Conservation (phyloP, 2,888 invertebrate species). For the Tetheella fluctuosa region DNA sequence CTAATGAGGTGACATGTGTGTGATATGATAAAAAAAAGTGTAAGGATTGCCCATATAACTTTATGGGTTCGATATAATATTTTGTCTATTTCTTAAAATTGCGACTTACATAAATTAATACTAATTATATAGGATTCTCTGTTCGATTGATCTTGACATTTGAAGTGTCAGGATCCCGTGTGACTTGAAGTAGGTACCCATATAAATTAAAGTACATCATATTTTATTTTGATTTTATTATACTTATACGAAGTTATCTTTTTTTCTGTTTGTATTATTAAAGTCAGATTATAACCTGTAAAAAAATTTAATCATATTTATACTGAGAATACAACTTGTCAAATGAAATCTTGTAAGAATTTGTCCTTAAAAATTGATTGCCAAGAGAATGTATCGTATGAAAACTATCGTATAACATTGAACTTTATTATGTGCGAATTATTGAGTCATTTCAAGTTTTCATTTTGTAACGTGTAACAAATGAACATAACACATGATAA, state of each 20-base stretch:
- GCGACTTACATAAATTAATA: slow-evolving; percentile 10
- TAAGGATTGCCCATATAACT: background rate
- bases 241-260: background rate
- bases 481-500: too few relatives aligned
- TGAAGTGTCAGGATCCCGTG: background rate
- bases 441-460: background rate
- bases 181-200: background rate
- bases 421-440: slow-evolving; percentile 1
- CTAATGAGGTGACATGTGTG: slow-evolving; percentile 39
- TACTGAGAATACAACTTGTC: background rate
- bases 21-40: background rate
- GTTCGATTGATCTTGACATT: slow-evolving; percentile 11
- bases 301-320: background rate
- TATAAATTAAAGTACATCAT: too few relatives aligned
- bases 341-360: background rate
- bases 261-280: too few relatives aligned
- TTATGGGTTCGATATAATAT: background rate
- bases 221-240: background rate
- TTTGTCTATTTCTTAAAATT: background rate
- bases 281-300: background rate
- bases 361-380: slow-evolving; percentile 1
- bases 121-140: too few relatives aligned
- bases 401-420: slow-evolving; percentile 1
- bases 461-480: background rate
- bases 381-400: slow-evolving; percentile 2